Evolutionary conservation across 2,797 vertebrate genomes (phyloP).

Genomic region (Loriculus beryllinus): DNA sequence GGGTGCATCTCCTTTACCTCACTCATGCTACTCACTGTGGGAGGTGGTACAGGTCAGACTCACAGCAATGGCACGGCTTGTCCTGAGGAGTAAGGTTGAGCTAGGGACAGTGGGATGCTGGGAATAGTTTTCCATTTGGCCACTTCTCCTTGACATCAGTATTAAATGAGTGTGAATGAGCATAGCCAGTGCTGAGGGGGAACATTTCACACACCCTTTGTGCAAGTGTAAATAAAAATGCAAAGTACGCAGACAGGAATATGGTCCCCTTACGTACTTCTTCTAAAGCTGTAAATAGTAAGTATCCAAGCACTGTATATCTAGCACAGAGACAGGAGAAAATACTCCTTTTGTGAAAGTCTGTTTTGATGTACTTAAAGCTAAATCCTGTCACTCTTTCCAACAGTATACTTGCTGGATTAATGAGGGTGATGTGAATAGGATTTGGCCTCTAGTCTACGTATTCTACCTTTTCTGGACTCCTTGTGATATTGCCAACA

Average conservation of each 20-base stretch:
- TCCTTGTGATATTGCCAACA: neutral
- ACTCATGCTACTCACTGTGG: neutral
- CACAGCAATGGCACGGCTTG: rapidly evolving
- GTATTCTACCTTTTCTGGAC: neutral
- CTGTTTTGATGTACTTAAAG: neutral
- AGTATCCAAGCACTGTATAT: neutral
- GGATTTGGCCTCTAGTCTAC: neutral
- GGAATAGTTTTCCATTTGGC: neutral
- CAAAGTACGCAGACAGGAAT: neutral
- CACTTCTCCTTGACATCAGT: neutral
- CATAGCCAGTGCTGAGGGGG: neutral
- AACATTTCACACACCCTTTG: neutral
- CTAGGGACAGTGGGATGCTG: neutral
- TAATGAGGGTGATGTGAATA: neutral
- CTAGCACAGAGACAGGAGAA: neutral
- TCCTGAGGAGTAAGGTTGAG: neutral
- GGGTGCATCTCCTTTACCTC: neutral
- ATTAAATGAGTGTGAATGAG: neutral
- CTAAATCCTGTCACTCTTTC: neutral
- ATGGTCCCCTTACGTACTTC: neutral
- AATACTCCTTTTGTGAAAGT: neutral
- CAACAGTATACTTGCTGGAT: neutral
- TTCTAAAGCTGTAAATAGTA: neutral
- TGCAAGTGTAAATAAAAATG: neutral
- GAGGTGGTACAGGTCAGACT: neutral